Base-by-base conservation (phyloP, 2,113 vertebrate genomes). In the Dicentrarchus labrax region DNA sequence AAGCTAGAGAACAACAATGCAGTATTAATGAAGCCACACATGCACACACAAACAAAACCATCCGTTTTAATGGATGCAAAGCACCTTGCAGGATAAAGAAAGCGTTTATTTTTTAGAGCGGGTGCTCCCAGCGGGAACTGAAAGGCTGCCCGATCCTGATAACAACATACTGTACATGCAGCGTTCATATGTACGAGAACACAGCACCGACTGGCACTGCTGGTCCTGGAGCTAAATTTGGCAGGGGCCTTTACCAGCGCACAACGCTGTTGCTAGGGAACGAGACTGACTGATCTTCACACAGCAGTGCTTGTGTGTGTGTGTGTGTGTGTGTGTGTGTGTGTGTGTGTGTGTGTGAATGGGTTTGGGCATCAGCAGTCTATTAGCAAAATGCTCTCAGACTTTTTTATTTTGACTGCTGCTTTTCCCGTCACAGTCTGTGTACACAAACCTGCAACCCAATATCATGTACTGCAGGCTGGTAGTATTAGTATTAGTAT, bases 221-320 rank as follows among this genome's bases (percentile, higher is more conserved):
- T 16, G 69, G 61, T 71, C 86, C 83, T 65, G 76, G 61, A 87
- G 87, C 89, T 91, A 91, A 89, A 91, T 90, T 89, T 92, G 90
- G 89, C 84, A 76, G 22, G 24, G 81, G 72, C 72, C 80, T 72
- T 86, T 86, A 82, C 84, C 82, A 70, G 83, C 54, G 71, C 74
- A 87, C 89, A 87, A 70, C 75, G 3, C 89, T 93, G 93, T 94
- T 94, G 93, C 93, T 90, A 92, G 80, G 93, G 82, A 89, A 91
- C 83, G 21, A n/a, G 1, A 48, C 69, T 13, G 47, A 83, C 76
- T 75, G 86, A 77, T 91, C 57, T 75, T 64, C 81, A 84, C 76
- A 80, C 75, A 69, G 62, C 59, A 2, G 19, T 11, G 12, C 21
- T 24, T 65, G 24, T 85, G 61, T 38, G 7, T 36, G 54, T 22